Evolutionary conservation across 2,113 vertebrate species (phyloP).

Genomic region (Strix uralensis): DNA sequence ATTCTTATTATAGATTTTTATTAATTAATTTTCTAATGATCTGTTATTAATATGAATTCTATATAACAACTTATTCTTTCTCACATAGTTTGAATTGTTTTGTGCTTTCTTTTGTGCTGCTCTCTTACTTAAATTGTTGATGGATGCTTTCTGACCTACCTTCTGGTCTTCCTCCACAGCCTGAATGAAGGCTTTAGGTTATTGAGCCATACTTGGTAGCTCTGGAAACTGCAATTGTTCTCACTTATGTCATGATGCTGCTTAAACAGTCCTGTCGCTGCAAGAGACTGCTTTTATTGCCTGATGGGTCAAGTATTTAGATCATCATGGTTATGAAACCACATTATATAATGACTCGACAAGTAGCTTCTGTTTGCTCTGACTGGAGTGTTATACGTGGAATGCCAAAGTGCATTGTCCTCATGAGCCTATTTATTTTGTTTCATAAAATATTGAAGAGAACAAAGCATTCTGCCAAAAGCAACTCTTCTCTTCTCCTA

Average conservation of each 20-base stretch:
- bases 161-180: neutral
- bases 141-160: neutral
- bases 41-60: neutral
- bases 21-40: neutral
- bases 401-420: neutral
- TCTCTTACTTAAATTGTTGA: neutral
- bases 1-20: neutral
- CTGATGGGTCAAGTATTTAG: neutral
- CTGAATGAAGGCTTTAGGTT: neutral
- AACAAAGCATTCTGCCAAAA: neutral
- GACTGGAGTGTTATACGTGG: neutral
- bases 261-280: neutral
- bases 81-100: neutral
- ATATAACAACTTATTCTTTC: neutral
- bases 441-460: neutral
- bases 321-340: neutral
- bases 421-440: neutral
- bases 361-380: neutral
- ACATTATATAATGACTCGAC: accelerated
- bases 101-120: neutral
- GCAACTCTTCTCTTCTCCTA: neutral
- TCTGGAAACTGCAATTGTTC: neutral
- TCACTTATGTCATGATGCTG: neutral
- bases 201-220: neutral
- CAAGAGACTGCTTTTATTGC: neutral